Evolutionary conservation across 35 echinoderm and acorn worm species (phyloP), one percentile per base, ranked within the genome.

Genomic region (Amphiura filiformis): DNA sequence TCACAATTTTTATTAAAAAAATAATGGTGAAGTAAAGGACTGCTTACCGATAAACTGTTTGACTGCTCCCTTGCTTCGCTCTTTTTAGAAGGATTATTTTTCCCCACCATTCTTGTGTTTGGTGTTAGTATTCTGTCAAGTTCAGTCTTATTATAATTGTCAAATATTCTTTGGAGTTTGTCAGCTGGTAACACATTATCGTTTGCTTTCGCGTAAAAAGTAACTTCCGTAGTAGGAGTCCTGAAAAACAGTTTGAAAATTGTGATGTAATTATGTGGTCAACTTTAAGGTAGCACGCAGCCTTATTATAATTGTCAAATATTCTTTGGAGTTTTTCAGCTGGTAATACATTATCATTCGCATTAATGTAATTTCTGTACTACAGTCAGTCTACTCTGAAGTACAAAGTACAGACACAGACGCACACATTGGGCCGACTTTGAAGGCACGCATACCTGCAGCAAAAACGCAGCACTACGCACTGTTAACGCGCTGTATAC

Each of bases 141-240:
- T 18, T 70, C 61, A 4, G 7, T 23, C 26, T 70, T 70, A 30
- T 70, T 30, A 70, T 13, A 70, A 30, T 18, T 70, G 28, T 70
- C 61, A 70, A 70, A 70, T 70, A 70, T 70, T n/a, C 61, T 70
- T 30, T 70, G 61, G 7, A 70, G 61, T 30, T 70, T 70, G 44
- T 70, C 61, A n/a, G 61, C 15, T 70, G 61, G 61, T n/a, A 70
- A 70, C 2, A 30, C 26, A 30, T 70, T 70, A 23, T 70, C 61
- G 26, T 70, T 70, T 26, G 61, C 61, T 70, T 70, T 70, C 3
- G 9, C 11, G 11, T 15, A 15, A 70, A 70, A 70, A 13, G 61
- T 70, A 4, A 70, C 61, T 70, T 70, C 61, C 4, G 61, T 70
- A 70, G 7, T 30, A 13, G 61, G 9, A 26, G 15, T 3, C 26